Base-by-base conservation (phyloP, 2,113 vertebrate genomes). In the Lathamus discolor region DNA sequence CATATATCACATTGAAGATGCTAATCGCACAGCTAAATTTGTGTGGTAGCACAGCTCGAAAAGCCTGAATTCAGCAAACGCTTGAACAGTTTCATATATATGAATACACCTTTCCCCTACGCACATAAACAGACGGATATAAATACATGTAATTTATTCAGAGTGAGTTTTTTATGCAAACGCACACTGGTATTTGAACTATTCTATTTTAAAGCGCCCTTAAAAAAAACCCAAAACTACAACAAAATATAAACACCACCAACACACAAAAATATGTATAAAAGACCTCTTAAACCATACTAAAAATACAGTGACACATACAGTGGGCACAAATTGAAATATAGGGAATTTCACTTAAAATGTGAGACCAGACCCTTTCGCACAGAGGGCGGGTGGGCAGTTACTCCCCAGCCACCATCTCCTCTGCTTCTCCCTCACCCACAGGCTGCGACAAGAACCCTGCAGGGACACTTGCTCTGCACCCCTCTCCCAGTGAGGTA, bases 111-210 rank as follows among this genome's bases (percentile, higher is more conserved):
- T 55, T 37, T 55, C 69, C 62, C 35, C 8, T 16, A 3, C 4
- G 7, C 2, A 27, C 28, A 18, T 4, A 39, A 20, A 49, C 44
- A 17, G 3, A 27, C 0, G 1, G 17, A 10, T 15, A 24, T 5
- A 73, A 81, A 75, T 1, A 74, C 33, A 6, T 0, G 17, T 22
- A 12, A 46, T 23, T 28, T 28, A 19, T 39, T 20, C 80, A 20
- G 9, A 52, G 27, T 0, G 37, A 75, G 39, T 5, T 76, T 7
- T 61, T 59, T 28, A 31, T 0, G 14, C 54, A 52, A 19, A 51
- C 18, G 11, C 66, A 35, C 19, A 7, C 31, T 0, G 24, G 22
- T 23, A 57, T 6, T 12, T 19, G 43, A 81, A 61, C 35, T 3
- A 0, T 9, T 35, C n/a, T n/a, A 11, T 22, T n/a, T 20, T 35